These are phyloP conservation scores for Notolepis coatsorum DNA, from an alignment of 2,797 vertebrate genomes.

Conservation along the genomic window DNA sequence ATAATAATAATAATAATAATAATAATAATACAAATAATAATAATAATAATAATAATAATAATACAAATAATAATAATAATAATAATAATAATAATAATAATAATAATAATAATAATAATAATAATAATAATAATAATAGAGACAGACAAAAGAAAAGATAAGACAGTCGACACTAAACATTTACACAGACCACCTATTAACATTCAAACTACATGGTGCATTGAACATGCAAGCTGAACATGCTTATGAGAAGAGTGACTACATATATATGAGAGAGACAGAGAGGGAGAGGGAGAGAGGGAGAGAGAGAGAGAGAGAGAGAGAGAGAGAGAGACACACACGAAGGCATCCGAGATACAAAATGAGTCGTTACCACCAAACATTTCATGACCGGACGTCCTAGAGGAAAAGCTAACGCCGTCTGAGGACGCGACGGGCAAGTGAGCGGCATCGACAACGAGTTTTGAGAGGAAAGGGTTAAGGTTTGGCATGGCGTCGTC, in stretches of 20 bases:
- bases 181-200: slow-evolving; percentile 37
- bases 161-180: slow-evolving; percentile 23
- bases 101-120: too few relatives aligned
- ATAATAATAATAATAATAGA: too few relatives aligned
- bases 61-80: too few relatives aligned
- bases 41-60: too few relatives aligned
- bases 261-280: slow-evolving; percentile 61
- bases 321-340: background rate
- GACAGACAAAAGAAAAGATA: background rate
- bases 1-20: too few relatives aligned
- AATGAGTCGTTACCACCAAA: slow-evolving; percentile 96
- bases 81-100: too few relatives aligned
- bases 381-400: slow-evolving; percentile 99
- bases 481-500: slow-evolving; percentile 98
- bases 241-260: slow-evolving; percentile 43
- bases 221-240: slow-evolving; percentile 59
- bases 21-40: too few relatives aligned
- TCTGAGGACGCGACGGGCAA: slow-evolving; percentile 97
- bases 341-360: slow-evolving; percentile 66
- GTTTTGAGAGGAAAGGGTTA: slow-evolving; percentile 99
- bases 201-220: slow-evolving; percentile 49
- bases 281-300: slow-evolving; percentile 8
- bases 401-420: slow-evolving; percentile 97
- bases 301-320: too few relatives aligned
- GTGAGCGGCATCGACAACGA: slow-evolving; percentile 96